phyloP scores from a whole-genome alignment of 2,113 vertebrate species.

The Neomonachus schauinslandi region DNA sequence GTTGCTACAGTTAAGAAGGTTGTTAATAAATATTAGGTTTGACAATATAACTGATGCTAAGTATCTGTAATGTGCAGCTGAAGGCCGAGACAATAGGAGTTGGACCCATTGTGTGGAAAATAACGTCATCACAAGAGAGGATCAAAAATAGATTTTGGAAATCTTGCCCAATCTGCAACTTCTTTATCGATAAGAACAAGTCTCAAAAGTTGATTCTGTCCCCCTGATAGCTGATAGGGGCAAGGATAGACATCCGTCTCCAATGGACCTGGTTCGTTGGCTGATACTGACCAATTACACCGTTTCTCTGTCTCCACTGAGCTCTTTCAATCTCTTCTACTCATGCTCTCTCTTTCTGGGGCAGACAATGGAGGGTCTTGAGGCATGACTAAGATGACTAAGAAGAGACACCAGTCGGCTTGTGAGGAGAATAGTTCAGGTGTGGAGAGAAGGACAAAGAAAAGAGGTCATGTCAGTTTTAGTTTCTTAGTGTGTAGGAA shows the following conservation, averaged over 20 bases:
- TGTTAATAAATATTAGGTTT: not conserved
- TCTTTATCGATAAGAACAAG: not conserved
- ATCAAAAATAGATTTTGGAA: not conserved
- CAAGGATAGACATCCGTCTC: not conserved
- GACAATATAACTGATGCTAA: not conserved
- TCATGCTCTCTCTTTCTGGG: not conserved
- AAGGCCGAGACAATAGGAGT: not conserved
- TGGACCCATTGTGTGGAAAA: not conserved
- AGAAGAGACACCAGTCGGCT: not conserved
- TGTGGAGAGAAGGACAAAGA: not conserved
- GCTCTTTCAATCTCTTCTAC: not conserved
- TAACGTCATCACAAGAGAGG: conserved; percentile 10
- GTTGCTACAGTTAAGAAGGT: not conserved
- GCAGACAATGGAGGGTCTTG: not conserved
- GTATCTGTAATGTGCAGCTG: not conserved
- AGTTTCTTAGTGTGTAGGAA: not conserved
- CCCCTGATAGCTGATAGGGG: fast-evolving
- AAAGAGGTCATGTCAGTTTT: not conserved
- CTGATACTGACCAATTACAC: not conserved
- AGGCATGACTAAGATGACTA: not conserved
- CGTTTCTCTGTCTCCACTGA: not conserved
- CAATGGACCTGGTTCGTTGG: not conserved
- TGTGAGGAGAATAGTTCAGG: not conserved
- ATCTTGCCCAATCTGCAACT: not conserved
- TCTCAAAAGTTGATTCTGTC: not conserved